These are phyloP conservation scores for Exocentrus adspersus DNA, from an alignment of 2,888 invertebrate species.

Conservation along the genomic window DNA sequence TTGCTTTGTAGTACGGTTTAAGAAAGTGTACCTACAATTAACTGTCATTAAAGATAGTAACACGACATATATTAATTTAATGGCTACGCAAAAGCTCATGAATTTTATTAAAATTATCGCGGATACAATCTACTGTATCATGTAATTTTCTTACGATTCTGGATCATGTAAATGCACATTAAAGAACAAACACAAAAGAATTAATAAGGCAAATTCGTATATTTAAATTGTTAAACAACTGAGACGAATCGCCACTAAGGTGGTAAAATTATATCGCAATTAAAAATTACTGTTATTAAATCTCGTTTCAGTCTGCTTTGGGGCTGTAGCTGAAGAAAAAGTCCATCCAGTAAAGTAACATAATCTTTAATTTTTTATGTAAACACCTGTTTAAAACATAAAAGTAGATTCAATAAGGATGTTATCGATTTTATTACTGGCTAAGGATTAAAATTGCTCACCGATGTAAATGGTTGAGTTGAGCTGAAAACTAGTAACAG, in stretches of 20 bases:
- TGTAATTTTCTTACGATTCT: constrained; percentile 42
- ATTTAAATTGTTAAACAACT: constrained; percentile 42
- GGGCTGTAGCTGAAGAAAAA: no score
- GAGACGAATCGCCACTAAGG: constrained; percentile 39
- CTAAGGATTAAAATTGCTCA: no score
- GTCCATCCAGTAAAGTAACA: no score
- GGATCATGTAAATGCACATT: constrained; percentile 42
- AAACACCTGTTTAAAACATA: no score
- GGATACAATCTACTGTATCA: constrained; percentile 44
- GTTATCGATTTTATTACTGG: no score
- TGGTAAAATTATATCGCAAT: constrained; percentile 31
- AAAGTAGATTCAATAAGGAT: no score
- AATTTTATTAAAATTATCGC: constrained; percentile 52
- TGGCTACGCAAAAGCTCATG: constrained; percentile 52
- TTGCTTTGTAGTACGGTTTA: neutral
- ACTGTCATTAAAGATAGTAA: constrained; percentile 54
- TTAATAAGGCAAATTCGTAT: constrained; percentile 37
- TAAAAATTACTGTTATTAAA: constrained; percentile 24
- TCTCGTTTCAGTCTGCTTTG: no score
- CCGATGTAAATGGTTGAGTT: no score
- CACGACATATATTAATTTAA: constrained; percentile 56
- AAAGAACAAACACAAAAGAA: constrained; percentile 42
- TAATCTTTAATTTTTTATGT: no score
- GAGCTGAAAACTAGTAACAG: no score
- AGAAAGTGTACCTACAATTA: constrained; percentile 12